Conservation (phyloP, 2,113 vertebrate genomes). For the Hyperopisus bebe region DNA sequence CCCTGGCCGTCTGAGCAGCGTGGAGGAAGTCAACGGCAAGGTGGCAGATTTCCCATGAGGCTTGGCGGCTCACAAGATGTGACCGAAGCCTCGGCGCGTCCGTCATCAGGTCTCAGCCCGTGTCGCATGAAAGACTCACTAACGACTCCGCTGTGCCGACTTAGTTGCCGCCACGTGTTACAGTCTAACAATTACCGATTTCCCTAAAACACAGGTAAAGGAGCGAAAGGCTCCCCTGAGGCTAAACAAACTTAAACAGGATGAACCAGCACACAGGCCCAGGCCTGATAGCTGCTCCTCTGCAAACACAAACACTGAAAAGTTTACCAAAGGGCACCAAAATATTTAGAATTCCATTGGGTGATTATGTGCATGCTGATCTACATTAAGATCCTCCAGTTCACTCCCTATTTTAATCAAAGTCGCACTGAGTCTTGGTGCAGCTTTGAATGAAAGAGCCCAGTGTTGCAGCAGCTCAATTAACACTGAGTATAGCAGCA, state of each 20-base stretch:
- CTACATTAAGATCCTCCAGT: not conserved
- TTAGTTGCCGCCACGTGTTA: too few species aligned
- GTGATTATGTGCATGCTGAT: not conserved
- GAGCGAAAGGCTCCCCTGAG: not conserved
- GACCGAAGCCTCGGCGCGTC: not conserved
- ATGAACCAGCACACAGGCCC: not conserved
- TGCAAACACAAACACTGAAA: not conserved
- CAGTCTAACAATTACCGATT: not conserved
- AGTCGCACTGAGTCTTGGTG: not conserved
- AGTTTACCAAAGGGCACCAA: not conserved
- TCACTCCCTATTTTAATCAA: not conserved
- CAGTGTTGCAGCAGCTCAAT: not conserved
- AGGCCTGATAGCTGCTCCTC: not conserved
- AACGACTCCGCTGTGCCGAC: not conserved
- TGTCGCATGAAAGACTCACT: not conserved
- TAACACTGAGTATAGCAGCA: not conserved
- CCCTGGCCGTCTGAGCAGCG: not conserved
- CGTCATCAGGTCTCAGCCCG: not conserved
- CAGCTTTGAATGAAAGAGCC: not conserved
- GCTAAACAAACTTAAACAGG: not conserved
- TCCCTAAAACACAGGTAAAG: not conserved
- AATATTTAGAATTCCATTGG: not conserved
- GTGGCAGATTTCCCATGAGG: not conserved
- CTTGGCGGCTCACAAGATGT: not conserved
- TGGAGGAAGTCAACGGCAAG: not conserved